Evolutionary conservation across 2,113 vertebrate species (phyloP).

Genomic region (Dicaeum eximium): DNA sequence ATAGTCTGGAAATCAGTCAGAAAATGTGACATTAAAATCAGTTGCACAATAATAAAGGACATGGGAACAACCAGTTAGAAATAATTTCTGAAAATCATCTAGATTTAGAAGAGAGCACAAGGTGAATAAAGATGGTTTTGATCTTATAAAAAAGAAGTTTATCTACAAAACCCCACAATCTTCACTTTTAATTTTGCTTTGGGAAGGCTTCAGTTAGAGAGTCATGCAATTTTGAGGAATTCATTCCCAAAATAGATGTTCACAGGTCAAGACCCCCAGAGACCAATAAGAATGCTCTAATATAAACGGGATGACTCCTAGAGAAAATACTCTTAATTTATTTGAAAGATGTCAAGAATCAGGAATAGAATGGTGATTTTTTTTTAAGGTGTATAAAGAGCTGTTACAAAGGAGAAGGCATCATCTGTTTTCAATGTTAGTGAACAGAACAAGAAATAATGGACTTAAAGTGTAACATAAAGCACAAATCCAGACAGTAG

Average conservation of each 20-base stretch:
- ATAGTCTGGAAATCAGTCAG: not conserved
- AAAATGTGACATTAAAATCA: not conserved
- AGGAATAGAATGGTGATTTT: not conserved
- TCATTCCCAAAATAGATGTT: not conserved
- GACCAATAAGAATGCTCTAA: not conserved
- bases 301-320: not conserved
- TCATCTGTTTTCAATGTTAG: not conserved
- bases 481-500: not conserved
- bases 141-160: not conserved
- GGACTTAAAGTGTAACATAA: not conserved
- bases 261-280: not conserved
- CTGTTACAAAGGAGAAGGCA: not conserved
- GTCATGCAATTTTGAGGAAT: not conserved
- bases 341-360: not conserved
- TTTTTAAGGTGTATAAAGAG: not conserved
- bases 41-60: not conserved
- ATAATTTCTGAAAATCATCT: not conserved
- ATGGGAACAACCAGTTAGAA: not conserved
- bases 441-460: not conserved
- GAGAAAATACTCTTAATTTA: not conserved
- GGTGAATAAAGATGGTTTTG: not conserved
- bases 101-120: not conserved
- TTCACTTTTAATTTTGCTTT: not conserved
- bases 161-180: not conserved
- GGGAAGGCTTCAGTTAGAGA: not conserved